These are phyloP conservation scores for Papilio glaucus DNA, from an alignment of 1,140 invertebrate genomes.

Conservation along the genomic window DNA sequence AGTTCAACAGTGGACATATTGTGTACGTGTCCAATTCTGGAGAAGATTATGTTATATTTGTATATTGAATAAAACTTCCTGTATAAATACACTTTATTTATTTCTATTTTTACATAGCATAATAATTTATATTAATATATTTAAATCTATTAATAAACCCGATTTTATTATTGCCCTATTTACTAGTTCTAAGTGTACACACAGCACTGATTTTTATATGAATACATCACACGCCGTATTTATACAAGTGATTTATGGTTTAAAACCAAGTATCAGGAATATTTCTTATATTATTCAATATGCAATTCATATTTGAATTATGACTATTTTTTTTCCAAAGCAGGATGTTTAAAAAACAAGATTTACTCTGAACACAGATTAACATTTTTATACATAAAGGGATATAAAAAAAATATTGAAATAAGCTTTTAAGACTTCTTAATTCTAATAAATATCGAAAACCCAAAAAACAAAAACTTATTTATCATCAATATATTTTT, in stretches of 20 bases:
- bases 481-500: too few species aligned
- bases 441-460: too few species aligned
- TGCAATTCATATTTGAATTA: not conserved
- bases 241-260: not conserved
- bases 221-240: constrained; percentile 8
- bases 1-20: too few species aligned
- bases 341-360: too few species aligned
- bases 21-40: too few species aligned
- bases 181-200: constrained; percentile 25
- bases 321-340: not conserved
- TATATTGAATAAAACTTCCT: constrained; percentile 18
- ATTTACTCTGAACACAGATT: too few species aligned
- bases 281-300: not conserved
- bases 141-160: constrained; percentile 36
- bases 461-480: too few species aligned
- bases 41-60: too few species aligned
- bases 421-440: too few species aligned
- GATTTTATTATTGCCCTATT: constrained; percentile 37
- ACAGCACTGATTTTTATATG: constrained; percentile 28
- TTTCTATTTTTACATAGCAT: constrained; percentile 31
- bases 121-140: constrained; percentile 37
- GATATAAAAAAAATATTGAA: too few species aligned
- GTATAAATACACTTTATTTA: not conserved
- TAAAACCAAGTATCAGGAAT: not conserved
- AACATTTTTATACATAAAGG: too few species aligned